A percentile compares a stretch with the other conserved stretches of the same genome.
phyloP scores from a whole-genome alignment of 2,113 vertebrate species.

The Rallus limicola region DNA sequence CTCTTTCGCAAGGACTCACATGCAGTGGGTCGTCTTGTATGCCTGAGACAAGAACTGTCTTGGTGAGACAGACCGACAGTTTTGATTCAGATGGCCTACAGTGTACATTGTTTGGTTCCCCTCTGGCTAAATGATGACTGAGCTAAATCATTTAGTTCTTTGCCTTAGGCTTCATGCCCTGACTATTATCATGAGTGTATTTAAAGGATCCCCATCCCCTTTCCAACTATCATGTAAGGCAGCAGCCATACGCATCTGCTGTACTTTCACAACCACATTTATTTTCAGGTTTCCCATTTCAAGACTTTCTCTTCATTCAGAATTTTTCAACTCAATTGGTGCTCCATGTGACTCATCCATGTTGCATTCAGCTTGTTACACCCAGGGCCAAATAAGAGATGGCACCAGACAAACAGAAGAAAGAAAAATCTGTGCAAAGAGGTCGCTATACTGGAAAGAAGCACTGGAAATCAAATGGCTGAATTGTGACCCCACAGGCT shows the following conservation, averaged over 20 bases:
- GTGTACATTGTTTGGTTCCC: not conserved
- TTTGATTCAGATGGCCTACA: not conserved
- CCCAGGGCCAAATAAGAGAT: not conserved
- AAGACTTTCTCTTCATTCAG: not conserved
- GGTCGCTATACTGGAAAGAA: not conserved
- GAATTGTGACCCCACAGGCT: not conserved
- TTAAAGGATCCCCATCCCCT: not conserved
- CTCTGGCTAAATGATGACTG: not conserved
- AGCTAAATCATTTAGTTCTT: not conserved
- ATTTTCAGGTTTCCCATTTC: constrained; percentile 1
- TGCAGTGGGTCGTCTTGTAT: not conserved
- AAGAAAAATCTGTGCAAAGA: not conserved
- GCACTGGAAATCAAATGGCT: not conserved
- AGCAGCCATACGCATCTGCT: not conserved
- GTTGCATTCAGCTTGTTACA: not conserved
- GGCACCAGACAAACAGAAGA: not conserved
- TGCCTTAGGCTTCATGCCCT: constrained; percentile 1
- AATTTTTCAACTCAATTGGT: not conserved
- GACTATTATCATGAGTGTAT: not conserved
- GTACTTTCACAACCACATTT: not conserved
- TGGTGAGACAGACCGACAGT: not conserved
- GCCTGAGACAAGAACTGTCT: not conserved
- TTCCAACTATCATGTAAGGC: not conserved
- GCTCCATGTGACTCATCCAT: not conserved
- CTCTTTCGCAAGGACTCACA: not conserved